phyloP scores from a whole-genome alignment of 2,797 vertebrate genomes.

The Enteromius mattozi region DNA sequence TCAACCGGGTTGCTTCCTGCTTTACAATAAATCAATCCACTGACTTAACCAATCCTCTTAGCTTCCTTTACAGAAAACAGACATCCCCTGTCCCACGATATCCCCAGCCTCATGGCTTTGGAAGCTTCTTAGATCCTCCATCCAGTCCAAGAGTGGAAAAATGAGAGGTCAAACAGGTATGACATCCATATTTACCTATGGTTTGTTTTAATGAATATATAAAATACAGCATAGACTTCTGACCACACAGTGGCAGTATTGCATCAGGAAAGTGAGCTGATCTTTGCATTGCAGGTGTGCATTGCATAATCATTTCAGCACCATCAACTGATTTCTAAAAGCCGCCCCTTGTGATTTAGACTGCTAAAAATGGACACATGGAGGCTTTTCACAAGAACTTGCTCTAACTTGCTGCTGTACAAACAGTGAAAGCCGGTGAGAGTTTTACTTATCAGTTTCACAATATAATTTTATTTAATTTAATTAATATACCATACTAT shows the following conservation, averaged over 20 bases:
- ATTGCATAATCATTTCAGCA: conserved; percentile 7
- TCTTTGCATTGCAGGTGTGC: background rate
- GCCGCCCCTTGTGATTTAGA: background rate
- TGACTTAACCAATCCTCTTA: too few species aligned
- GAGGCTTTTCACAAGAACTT: background rate
- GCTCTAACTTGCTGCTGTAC: background rate
- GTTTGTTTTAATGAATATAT: background rate
- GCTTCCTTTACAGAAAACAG: too few species aligned
- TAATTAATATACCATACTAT: conserved; percentile 11
- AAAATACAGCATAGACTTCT: background rate
- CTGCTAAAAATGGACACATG: background rate
- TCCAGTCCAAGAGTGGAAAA: conserved; percentile 54
- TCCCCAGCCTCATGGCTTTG: too few species aligned
- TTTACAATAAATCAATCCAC: background rate
- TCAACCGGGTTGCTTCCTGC: conserved; percentile 51
- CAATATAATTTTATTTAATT: background rate
- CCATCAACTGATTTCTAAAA: background rate
- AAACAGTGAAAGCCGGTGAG: background rate
- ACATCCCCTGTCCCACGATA: too few species aligned
- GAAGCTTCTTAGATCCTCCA: conserved; percentile 33
- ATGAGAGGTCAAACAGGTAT: conserved; percentile 63
- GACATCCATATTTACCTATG: conserved; percentile 3
- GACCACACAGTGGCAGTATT: conserved; percentile 53
- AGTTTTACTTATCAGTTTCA: background rate
- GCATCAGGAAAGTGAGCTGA: background rate